A percentile compares a stretch with the other conserved stretches of the same genome.
These are phyloP conservation scores for Nomada fabriciana DNA, from an alignment of 2,888 invertebrate genomes.

Conservation along the genomic window DNA sequence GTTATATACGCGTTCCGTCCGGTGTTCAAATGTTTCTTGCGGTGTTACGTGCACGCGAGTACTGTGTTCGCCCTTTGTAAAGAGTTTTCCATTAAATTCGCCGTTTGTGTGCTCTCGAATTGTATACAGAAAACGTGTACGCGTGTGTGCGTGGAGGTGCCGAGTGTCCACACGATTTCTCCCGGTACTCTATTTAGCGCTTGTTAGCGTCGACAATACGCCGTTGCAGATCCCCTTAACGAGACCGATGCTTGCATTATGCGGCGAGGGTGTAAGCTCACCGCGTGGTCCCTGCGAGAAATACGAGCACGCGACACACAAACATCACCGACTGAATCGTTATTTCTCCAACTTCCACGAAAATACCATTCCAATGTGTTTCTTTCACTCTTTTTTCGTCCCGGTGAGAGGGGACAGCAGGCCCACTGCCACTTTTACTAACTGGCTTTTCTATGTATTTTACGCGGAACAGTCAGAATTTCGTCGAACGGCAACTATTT, in stretches of 20 bases:
- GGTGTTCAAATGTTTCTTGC: background rate
- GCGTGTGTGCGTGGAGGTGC: slow-evolving; percentile 31
- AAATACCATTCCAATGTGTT: slow-evolving; percentile 8
- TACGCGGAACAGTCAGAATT: no score
- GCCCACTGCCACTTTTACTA: background rate
- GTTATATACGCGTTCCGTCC: no score
- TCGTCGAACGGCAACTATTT: no score
- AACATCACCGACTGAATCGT: slow-evolving; percentile 24
- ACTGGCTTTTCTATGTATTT: no score
- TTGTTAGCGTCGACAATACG: slow-evolving; percentile 82
- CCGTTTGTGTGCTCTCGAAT: slow-evolving; percentile 30
- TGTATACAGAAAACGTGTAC: background rate
- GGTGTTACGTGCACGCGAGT: no score
- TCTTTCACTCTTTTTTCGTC: background rate
- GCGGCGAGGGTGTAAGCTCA: slow-evolving; percentile 76
- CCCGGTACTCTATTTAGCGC: slow-evolving; percentile 81
- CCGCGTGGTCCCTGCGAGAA: slow-evolving; percentile 54
- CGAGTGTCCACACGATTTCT: slow-evolving; percentile 64
- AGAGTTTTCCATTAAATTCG: slow-evolving; percentile 19
- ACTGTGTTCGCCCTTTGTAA: slow-evolving; percentile 8
- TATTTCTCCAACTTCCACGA: slow-evolving; percentile 28
- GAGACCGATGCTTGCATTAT: slow-evolving; percentile 71
- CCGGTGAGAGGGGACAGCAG: no score
- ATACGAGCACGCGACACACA: slow-evolving; percentile 49
- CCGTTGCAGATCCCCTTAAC: slow-evolving; percentile 82